Evolutionary conservation across 2,113 vertebrate genomes (phyloP).

Genomic region (Acanthochromis polyacanthus): DNA sequence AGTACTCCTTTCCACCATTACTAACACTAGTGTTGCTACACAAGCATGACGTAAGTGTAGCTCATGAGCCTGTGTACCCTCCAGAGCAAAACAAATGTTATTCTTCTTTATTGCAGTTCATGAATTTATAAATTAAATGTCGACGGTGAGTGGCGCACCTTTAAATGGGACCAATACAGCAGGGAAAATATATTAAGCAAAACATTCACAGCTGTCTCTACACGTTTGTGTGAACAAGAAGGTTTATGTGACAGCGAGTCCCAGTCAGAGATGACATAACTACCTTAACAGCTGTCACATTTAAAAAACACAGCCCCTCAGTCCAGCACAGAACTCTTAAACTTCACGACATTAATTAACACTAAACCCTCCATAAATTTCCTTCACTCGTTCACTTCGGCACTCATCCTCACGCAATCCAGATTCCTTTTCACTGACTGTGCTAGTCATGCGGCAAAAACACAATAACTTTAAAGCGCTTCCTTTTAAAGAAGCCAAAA

Average conservation of each 20-base stretch:
- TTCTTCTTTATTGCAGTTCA: too few relatives aligned
- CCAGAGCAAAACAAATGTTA: not conserved
- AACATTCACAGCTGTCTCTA: too few relatives aligned
- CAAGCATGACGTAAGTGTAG: not conserved
- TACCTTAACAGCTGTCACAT: constrained; percentile 5
- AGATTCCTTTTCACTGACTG: constrained; percentile 54
- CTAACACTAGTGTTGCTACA: not conserved
- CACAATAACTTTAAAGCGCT: constrained; percentile 47
- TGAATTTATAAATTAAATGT: too few relatives aligned
- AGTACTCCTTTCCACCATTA: not conserved
- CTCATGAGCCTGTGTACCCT: not conserved
- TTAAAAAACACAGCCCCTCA: not conserved
- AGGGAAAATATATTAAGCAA: too few relatives aligned
- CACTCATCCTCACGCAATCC: constrained; percentile 10
- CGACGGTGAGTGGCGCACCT: too few relatives aligned
- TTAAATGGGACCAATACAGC: too few relatives aligned
- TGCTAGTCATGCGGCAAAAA: constrained; percentile 43
- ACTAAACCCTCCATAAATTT: not conserved
- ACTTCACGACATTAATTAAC: constrained; percentile 13
- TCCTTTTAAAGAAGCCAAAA: constrained; percentile 62
- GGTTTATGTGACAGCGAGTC: constrained; percentile 11
- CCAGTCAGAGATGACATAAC: not conserved
- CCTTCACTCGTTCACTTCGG: not conserved
- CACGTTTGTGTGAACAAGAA: not conserved
- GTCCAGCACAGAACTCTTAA: not conserved